Evolutionary conservation across 2,797 vertebrate genomes (phyloP).

Genomic region (Coendou prehensilis): DNA sequence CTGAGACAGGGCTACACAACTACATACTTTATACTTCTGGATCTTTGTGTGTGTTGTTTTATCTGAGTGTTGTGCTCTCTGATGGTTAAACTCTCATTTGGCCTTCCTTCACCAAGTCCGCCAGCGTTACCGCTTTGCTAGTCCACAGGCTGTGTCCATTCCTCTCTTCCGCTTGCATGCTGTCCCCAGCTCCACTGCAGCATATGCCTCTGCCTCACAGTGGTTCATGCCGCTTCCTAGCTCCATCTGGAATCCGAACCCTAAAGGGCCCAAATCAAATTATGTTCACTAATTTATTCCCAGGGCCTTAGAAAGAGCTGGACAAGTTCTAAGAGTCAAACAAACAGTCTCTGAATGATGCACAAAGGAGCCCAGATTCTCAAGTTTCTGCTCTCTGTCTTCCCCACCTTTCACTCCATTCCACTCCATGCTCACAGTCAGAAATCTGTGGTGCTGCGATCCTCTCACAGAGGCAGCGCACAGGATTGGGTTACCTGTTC

Average conservation of each 20-base stretch:
- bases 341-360: not conserved
- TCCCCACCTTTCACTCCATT: not conserved
- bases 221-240: not conserved
- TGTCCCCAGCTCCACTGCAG: too few relatives aligned
- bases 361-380: not conserved
- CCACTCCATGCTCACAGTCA: not conserved
- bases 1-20: too few relatives aligned
- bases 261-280: not conserved
- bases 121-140: not conserved
- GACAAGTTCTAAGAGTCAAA: not conserved
- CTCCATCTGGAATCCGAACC: not conserved
- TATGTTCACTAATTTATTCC: conserved; percentile 1
- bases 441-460: conserved; percentile 29
- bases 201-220: not conserved
- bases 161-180: not conserved
- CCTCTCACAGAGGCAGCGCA: conserved; percentile 33
- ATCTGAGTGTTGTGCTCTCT: not conserved
- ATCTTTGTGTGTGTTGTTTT: not conserved
- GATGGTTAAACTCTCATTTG: not conserved
- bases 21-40: not conserved
- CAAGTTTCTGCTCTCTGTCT: not conserved
- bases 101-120: not conserved
- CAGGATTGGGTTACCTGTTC: conserved; percentile 51
- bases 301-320: not conserved
- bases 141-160: not conserved